Percentiles rank a stretch among this genome's conserved stretches.
These are phyloP conservation scores for Metridium senile DNA, from an alignment of 92 coral and sea anemone genomes.

Conservation along the genomic window DNA sequence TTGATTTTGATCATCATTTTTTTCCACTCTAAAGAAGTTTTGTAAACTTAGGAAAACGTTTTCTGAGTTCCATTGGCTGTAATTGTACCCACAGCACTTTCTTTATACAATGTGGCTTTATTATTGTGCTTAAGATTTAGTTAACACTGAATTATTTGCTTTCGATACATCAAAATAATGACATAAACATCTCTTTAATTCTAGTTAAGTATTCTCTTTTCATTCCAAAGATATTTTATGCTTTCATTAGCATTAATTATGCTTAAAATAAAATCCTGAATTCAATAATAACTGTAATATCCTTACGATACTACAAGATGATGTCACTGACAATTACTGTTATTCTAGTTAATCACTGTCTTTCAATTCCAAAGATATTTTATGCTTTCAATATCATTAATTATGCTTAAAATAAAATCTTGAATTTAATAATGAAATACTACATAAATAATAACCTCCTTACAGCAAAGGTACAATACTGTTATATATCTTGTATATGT, in stretches of 20 bases:
- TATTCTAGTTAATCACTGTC: too few relatives aligned
- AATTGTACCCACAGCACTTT: too few relatives aligned
- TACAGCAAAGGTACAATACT: too few relatives aligned
- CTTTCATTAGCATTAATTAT: neutral
- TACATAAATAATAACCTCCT: too few relatives aligned
- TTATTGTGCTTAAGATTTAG: conserved; percentile 1
- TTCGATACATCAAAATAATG: neutral
- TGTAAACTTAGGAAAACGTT: too few relatives aligned
- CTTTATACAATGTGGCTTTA: neutral
- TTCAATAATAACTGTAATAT: neutral
- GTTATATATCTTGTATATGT: too few relatives aligned
- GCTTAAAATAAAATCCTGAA: conserved; percentile 16
- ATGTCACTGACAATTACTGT: too few relatives aligned
- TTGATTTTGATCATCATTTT: too few relatives aligned
- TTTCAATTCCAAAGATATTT: too few relatives aligned
- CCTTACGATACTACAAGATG: neutral
- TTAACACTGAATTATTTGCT: neutral
- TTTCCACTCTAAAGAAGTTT: too few relatives aligned
- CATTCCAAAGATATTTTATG: neutral
- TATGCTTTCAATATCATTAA: neutral
- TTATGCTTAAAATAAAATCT: neutral
- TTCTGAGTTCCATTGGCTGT: too few relatives aligned
- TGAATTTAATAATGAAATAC: neutral
- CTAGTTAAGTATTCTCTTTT: neutral
- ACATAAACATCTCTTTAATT: neutral